Conservation (phyloP, 2,113 vertebrate species). For the Strix aluco region DNA sequence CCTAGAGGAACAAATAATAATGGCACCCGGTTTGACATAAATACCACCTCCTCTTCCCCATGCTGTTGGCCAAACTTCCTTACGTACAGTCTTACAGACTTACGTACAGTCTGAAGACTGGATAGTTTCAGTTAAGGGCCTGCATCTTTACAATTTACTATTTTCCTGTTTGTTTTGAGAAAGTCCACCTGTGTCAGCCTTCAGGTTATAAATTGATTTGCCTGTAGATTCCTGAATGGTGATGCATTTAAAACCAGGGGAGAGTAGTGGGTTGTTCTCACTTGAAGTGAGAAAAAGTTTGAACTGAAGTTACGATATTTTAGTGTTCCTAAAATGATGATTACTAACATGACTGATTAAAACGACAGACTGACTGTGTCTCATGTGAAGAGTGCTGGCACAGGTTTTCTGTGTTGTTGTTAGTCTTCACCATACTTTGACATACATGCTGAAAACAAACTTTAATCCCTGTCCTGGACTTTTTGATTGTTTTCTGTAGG, state of each 20-base stretch:
- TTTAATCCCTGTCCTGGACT: rapidly evolving
- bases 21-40: rapidly evolving
- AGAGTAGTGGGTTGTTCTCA: background rate
- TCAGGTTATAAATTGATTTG: background rate
- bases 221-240: rapidly evolving
- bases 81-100: no score
- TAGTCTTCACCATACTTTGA: background rate
- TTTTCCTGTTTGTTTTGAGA: background rate
- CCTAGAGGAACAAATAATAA: background rate
- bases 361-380: background rate
- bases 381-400: background rate
- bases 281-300: background rate
- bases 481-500: background rate
- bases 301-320: background rate
- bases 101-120: no score
- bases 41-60: rapidly evolving
- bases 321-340: background rate
- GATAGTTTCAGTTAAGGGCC: background rate
- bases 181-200: background rate
- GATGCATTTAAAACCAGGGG: background rate
- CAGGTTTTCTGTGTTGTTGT: background rate
- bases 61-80: rapidly evolving
- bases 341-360: background rate
- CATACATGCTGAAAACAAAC: no score
- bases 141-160: rapidly evolving